Evolutionary conservation across 2,113 vertebrate genomes (phyloP).

Genomic region (Nycticorax nycticorax): DNA sequence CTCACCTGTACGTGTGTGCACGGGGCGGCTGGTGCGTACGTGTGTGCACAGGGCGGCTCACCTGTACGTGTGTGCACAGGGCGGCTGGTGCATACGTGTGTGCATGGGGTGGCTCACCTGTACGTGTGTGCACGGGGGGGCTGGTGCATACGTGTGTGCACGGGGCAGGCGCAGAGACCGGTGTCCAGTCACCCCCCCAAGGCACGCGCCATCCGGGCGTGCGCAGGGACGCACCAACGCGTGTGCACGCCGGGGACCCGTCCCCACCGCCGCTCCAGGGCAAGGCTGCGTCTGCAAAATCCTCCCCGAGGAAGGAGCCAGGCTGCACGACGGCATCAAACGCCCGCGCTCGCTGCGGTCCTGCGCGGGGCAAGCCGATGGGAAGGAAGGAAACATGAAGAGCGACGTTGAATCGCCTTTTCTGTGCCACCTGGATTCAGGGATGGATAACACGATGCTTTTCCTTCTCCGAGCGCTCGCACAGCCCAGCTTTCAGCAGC

Average conservation of each 20-base stretch:
- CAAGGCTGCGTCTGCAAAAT: not conserved
- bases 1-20: accelerated
- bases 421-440: not conserved
- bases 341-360: accelerated
- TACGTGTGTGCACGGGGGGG: too few species aligned
- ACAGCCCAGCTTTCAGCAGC: not conserved
- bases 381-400: not conserved
- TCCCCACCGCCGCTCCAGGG: accelerated
- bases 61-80: accelerated
- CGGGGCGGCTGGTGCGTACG: accelerated
- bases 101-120: accelerated
- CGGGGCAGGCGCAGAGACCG: not conserved
- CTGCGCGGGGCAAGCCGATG: not conserved
- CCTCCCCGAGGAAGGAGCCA: not conserved
- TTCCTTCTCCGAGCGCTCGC: not conserved
- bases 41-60: accelerated
- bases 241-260: accelerated
- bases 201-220: accelerated
- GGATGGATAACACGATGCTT: not conserved
- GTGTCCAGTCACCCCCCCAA: accelerated
- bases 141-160: accelerated
- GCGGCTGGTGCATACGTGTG: accelerated
- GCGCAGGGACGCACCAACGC: accelerated
- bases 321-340: accelerated
- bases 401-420: not conserved